Evolutionary conservation across 1,140 invertebrate genomes (phyloP), one percentile per base, ranked within the genome.

Genomic region (Panagrolaimus sp.): DNA sequence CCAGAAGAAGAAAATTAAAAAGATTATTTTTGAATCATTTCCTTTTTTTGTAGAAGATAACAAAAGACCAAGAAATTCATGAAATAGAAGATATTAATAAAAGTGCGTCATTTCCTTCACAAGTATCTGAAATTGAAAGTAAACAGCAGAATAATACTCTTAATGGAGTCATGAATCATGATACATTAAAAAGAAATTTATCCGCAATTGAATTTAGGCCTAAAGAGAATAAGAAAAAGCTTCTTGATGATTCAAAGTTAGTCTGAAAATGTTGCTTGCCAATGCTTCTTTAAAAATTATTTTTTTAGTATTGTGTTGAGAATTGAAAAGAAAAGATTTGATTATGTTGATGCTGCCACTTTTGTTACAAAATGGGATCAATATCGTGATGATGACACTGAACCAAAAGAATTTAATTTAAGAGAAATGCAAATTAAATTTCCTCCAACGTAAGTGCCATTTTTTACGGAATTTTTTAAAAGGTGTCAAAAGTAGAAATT

Each of bases 361-460:
- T 83, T 87, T 76, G 91, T 91, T 90, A 90, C 92, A 63, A 71
- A 74, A 51, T 80, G 70, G 71, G 43, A 72, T 38, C 25, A 67
- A 38, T 81, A 70, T 48, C 69, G 62, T 27, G 67, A 63, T 20
- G 77, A 79, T 62, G 77, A 78, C 57, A 65, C 72, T 14, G 79
- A 80, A 67, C 38, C 67, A 25, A 31, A 66, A 1, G 66, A 70
- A 9, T 75, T 77, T 14, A 27, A 75, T 74, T 82, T 96, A 47
- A 89, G 88, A 79, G 93, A 96, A 87, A 92, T 90, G 86, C 89
- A 91, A 8, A 90, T 96, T 68, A 87, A 85, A 61, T 98, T 98
- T 85, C 89, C 91, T 67, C 93, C 94, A n/a, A 91, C 84, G 86
- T 86, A 77, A 76, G 31, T 38, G 38, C 16, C 38, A 64, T 45